Percentiles rank a stretch among this genome's conserved stretches.
These are phyloP conservation scores for Hippocampus guttulatus DNA, from an alignment of 2,113 vertebrate species.

Conservation along the genomic window DNA sequence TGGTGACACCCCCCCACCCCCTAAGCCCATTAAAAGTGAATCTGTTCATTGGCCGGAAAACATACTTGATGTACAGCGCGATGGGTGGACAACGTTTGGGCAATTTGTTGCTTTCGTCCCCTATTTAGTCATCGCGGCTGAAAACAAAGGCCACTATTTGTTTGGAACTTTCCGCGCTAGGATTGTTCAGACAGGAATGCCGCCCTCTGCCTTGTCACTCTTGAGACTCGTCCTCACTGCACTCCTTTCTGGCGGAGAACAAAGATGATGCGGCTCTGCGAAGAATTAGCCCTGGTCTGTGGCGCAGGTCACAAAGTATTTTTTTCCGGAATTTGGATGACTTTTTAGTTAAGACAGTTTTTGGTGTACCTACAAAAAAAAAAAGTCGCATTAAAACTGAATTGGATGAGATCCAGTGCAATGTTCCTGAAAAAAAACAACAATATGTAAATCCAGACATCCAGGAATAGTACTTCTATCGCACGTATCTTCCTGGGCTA, in stretches of 20 bases:
- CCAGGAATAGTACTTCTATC: too few species aligned
- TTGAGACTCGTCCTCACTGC: not conserved
- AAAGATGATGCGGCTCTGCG: not conserved
- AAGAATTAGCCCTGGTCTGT: not conserved
- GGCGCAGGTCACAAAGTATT: too few species aligned
- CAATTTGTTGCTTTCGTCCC: too few species aligned
- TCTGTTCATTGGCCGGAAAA: slow-evolving; percentile 29
- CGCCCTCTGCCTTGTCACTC: not conserved
- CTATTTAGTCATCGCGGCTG: slow-evolving; percentile 7
- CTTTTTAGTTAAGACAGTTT: too few species aligned
- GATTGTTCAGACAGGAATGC: not conserved
- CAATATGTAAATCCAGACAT: too few species aligned
- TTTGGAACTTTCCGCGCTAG: not conserved
- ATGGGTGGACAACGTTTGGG: slow-evolving; percentile 15
- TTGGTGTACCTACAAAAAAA: too few species aligned
- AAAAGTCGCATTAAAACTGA: too few species aligned
- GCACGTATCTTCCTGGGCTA: too few species aligned
- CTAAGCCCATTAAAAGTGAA: slow-evolving; percentile 13
- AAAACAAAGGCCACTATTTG: slow-evolving; percentile 37
- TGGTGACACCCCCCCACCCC: slow-evolving; percentile 13
- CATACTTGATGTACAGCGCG: slow-evolving; percentile 28
- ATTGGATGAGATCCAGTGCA: too few species aligned
- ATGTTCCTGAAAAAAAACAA: too few species aligned
- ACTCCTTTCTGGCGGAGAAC: not conserved
- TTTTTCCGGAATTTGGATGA: too few species aligned